phyloP scores from a whole-genome alignment of 2,797 vertebrate species.

The Chlorospingus semifuscus region DNA sequence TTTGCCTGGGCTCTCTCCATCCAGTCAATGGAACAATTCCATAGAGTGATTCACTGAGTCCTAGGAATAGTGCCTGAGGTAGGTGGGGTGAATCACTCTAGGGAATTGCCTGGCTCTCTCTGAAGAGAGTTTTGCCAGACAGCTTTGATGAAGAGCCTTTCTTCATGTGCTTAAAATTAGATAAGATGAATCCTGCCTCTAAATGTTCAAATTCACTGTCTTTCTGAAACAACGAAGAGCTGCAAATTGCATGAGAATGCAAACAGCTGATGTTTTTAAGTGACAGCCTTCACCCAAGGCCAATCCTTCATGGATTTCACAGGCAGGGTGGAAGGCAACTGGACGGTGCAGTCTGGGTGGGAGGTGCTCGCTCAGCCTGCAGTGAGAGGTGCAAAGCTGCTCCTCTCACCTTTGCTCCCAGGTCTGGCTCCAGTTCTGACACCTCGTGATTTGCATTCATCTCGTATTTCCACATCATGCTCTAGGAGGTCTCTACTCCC shows the following conservation, averaged over 20 bases:
- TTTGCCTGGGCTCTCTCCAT: neutral
- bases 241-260: neutral
- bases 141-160: neutral
- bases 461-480: neutral
- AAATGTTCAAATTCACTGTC: neutral
- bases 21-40: neutral
- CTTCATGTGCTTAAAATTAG: neutral
- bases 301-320: neutral
- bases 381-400: accelerated
- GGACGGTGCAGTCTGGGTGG: accelerated
- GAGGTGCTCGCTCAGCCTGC: neutral
- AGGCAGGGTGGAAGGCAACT: neutral
- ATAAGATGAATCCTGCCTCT: neutral
- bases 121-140: neutral
- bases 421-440: neutral
- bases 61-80: neutral
- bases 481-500: neutral
- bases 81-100: conserved; percentile 1
- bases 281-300: neutral
- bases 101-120: neutral
- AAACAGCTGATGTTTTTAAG: neutral
- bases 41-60: neutral
- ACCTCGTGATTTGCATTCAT: neutral
- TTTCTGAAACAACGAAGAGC: neutral
- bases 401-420: accelerated